phyloP scores from a whole-genome alignment of 2,797 vertebrate genomes.

The Poecilia gillii region DNA sequence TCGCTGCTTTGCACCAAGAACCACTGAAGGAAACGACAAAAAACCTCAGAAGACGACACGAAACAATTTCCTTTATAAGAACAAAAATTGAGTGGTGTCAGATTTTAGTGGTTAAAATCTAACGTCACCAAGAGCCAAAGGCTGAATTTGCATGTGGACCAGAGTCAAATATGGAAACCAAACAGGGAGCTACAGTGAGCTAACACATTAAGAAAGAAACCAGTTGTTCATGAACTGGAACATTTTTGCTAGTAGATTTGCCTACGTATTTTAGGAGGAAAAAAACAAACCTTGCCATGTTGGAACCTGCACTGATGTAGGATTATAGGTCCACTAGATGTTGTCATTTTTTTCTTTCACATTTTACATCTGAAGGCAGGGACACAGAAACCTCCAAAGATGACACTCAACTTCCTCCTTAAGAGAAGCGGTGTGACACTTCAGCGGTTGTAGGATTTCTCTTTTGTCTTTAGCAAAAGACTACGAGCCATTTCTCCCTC shows the following conservation, averaged over 20 bases:
- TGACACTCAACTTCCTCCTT: not conserved
- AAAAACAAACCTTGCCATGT: not conserved
- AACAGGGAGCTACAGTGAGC: conserved; percentile 17
- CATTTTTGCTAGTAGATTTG: not conserved
- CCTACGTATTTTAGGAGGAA: too few relatives aligned
- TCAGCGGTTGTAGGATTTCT: not conserved
- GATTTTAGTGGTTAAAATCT: too few relatives aligned
- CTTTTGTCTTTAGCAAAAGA: not conserved
- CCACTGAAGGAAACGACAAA: too few relatives aligned
- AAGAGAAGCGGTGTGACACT: not conserved
- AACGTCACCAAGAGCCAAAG: too few relatives aligned
- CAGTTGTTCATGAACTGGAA: not conserved
- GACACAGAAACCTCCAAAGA: not conserved
- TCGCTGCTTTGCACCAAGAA: not conserved
- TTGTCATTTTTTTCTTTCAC: too few relatives aligned
- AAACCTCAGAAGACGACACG: too few relatives aligned
- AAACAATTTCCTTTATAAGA: too few relatives aligned
- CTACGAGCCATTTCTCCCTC: not conserved
- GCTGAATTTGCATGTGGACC: too few relatives aligned
- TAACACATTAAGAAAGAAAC: not conserved
- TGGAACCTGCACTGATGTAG: too few relatives aligned
- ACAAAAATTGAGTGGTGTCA: too few relatives aligned
- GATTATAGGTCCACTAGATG: too few relatives aligned
- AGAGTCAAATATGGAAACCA: conserved; percentile 24
- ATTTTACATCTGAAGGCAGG: not conserved